Conservation (phyloP, 2,113 vertebrate genomes). For the Dipodomys spectabilis region DNA sequence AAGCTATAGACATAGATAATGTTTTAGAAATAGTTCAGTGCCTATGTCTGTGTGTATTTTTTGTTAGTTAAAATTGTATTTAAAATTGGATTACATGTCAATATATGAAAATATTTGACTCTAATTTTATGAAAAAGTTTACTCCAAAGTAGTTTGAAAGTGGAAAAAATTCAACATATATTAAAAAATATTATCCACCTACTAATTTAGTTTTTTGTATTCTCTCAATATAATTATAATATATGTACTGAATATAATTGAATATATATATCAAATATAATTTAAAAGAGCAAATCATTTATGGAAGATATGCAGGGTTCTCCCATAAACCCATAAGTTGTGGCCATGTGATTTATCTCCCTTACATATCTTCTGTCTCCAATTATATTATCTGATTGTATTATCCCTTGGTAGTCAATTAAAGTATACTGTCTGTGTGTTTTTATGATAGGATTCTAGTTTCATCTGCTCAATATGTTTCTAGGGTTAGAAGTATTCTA, state of each 20-base stretch:
- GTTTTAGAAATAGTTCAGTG: not conserved
- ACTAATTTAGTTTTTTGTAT: not conserved
- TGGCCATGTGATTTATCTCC: not conserved
- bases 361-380: not conserved
- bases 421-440: not conserved
- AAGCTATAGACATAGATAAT: not conserved
- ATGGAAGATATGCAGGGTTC: not conserved
- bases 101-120: not conserved
- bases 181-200: slow-evolving; percentile 14
- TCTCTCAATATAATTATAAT: not conserved
- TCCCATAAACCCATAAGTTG: not conserved
- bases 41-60: not conserved
- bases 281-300: not conserved
- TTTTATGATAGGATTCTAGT: too few species aligned
- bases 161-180: slow-evolving; percentile 9
- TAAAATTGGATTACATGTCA: not conserved
- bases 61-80: not conserved
- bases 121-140: slow-evolving; percentile 26
- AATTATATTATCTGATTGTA: not conserved
- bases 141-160: not conserved
- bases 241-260: not conserved
- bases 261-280: not conserved
- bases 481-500: too few species aligned
- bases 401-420: not conserved
- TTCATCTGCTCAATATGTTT: too few species aligned